A percentile compares a stretch with the other conserved stretches of the same genome.
Evolutionary conservation across 2,113 vertebrate species (phyloP).

Genomic region (Pogona vitticeps): DNA sequence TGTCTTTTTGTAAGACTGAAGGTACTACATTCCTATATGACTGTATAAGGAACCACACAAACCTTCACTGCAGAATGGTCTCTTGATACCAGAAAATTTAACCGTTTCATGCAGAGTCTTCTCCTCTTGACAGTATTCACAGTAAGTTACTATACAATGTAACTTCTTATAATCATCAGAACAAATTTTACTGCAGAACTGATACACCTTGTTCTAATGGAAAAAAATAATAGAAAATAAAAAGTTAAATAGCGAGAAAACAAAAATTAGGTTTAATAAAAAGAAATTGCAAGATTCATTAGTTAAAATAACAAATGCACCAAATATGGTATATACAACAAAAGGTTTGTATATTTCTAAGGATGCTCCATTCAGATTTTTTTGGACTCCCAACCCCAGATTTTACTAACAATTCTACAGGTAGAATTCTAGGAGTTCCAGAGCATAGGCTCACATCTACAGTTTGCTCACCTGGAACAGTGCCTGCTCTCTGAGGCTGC

Average conservation of each 20-base stretch:
- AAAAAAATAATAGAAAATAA: slow-evolving; percentile 43
- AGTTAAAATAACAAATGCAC: neutral
- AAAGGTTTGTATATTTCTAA: too few relatives aligned
- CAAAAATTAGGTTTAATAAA: neutral
- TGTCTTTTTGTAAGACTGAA: neutral
- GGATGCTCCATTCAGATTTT: too few relatives aligned
- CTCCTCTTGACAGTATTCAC: slow-evolving; percentile 98
- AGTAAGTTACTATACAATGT: slow-evolving; percentile 97
- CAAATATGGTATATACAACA: too few relatives aligned
- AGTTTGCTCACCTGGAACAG: too few relatives aligned
- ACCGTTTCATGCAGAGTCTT: slow-evolving; percentile 96
- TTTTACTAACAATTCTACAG: too few relatives aligned
- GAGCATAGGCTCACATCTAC: too few relatives aligned
- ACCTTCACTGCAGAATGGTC: slow-evolving; percentile 99
- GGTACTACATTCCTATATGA: neutral
- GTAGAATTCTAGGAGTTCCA: too few relatives aligned
- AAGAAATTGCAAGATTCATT: neutral
- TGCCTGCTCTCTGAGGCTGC: too few relatives aligned
- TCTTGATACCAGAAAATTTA: slow-evolving; percentile 97
- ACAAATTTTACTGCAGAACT: slow-evolving; percentile 96
- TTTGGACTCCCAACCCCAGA: too few relatives aligned
- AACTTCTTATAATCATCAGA: slow-evolving; percentile 99
- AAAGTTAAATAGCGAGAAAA: neutral
- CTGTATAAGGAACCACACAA: slow-evolving; percentile 14
- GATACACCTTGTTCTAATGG: slow-evolving; percentile 92